Conservation (phyloP, 2,888 invertebrate species). For the Drosophila lacicola region DNA sequence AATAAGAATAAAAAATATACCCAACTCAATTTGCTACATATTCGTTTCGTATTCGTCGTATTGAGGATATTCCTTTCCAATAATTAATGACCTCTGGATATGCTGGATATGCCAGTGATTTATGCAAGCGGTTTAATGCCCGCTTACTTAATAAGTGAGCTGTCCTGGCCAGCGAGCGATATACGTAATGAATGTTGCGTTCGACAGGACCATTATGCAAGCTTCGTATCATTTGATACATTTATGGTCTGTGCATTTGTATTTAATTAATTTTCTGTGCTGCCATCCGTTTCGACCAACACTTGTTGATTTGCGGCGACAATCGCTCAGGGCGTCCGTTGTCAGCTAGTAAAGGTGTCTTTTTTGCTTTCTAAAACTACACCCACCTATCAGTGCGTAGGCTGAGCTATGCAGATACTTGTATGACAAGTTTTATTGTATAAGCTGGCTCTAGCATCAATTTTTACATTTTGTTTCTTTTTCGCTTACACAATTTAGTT, state of each 20-base stretch:
- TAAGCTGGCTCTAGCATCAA: constrained; percentile 14
- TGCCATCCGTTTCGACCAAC: constrained; percentile 20
- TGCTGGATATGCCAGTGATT: constrained; percentile 62
- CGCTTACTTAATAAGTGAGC: constrained; percentile 60
- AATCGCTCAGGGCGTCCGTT: constrained; percentile 10
- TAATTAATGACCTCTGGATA: constrained; percentile 64
- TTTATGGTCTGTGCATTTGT: constrained; percentile 57
- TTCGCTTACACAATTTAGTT: constrained; percentile 48
- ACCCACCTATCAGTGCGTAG: constrained; percentile 47
- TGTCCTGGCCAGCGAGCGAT: constrained; percentile 44
- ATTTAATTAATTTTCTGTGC: constrained; percentile 68
- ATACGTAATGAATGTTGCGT: constrained; percentile 50
- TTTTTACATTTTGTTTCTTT: constrained; percentile 4
- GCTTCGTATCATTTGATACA: constrained; percentile 40
- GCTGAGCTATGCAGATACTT: constrained; percentile 2
- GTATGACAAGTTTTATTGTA: constrained; percentile 13
- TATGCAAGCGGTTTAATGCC: constrained; percentile 72
- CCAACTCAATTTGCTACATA: constrained; percentile 44
- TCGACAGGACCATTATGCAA: constrained; percentile 38
- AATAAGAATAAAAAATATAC: constrained; percentile 39
- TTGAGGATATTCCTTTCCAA: constrained; percentile 45
- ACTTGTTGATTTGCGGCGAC: constrained; percentile 67
- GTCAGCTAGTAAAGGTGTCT: constrained; percentile 43
- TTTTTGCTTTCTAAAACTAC: constrained; percentile 28
- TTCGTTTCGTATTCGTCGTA: constrained; percentile 22